Percentiles rank a stretch among this genome's conserved stretches.
Conservation (phyloP, 2,113 vertebrate genomes). For the Ochotona curzoniae region DNA sequence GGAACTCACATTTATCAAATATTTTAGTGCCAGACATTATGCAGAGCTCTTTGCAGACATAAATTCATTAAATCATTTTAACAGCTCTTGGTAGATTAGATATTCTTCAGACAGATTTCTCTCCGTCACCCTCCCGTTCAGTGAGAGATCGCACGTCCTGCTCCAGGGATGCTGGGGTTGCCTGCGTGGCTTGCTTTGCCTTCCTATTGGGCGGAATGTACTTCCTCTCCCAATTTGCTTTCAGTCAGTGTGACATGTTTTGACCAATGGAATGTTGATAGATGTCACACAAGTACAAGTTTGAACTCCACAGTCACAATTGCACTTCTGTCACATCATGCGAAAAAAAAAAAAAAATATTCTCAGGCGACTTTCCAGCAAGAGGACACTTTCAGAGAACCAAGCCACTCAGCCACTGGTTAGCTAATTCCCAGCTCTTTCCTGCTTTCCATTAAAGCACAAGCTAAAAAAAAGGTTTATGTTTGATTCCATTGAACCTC, state of each 20-base stretch:
- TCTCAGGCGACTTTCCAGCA: neutral
- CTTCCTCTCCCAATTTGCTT: neutral
- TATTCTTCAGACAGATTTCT: constrained; percentile 28
- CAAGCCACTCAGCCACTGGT: neutral
- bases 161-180: neutral
- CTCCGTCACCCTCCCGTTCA: neutral
- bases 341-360: neutral
- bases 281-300: neutral
- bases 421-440: neutral
- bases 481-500: neutral
- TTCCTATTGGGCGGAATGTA: neutral
- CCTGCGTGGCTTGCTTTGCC: neutral
- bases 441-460: neutral
- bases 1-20: constrained; percentile 50
- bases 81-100: neutral
- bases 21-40: neutral
- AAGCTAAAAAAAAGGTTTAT: neutral
- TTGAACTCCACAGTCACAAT: neutral
- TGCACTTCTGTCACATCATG: neutral
- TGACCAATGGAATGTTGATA: neutral
- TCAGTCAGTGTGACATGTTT: neutral
- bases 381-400: neutral
- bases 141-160: neutral
- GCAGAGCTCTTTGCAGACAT: constrained; percentile 15
- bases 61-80: constrained; percentile 45